Evolutionary conservation across 2,113 vertebrate genomes (phyloP).

Genomic region (Ptyas mucosa): DNA sequence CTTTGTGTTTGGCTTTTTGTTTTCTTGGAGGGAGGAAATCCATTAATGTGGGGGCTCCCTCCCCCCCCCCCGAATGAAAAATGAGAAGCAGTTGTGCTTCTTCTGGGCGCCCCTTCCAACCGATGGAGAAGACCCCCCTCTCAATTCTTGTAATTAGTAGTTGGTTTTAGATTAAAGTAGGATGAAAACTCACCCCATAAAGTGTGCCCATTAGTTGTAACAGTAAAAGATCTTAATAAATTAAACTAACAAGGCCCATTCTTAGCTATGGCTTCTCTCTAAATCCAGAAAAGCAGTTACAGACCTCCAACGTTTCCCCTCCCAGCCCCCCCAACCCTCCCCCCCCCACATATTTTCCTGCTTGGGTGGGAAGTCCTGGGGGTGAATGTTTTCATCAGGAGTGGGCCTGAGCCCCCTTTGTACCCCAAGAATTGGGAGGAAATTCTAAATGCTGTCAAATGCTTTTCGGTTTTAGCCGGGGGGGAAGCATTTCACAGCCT

Average conservation of each 20-base stretch:
- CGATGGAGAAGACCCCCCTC: background rate
- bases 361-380: background rate
- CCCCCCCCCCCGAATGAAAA: background rate
- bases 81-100: background rate
- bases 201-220: background rate
- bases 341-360: background rate
- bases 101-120: no score
- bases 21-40: no score
- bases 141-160: background rate
- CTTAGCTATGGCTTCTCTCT: background rate
- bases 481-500: background rate
- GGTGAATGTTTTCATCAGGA: background rate
- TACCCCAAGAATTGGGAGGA: background rate
- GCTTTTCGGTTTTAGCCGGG: background rate
- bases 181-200: background rate
- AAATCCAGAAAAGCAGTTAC: background rate
- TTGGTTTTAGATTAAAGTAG: background rate
- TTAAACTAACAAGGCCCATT: background rate
- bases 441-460: background rate
- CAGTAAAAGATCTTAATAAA: background rate
- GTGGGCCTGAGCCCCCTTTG: background rate
- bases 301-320: background rate
- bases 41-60: no score
- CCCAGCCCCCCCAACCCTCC: background rate
- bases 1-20: no score